Base-by-base conservation (phyloP, 2,888 invertebrate species). In the Parnassius smintheus region DNA sequence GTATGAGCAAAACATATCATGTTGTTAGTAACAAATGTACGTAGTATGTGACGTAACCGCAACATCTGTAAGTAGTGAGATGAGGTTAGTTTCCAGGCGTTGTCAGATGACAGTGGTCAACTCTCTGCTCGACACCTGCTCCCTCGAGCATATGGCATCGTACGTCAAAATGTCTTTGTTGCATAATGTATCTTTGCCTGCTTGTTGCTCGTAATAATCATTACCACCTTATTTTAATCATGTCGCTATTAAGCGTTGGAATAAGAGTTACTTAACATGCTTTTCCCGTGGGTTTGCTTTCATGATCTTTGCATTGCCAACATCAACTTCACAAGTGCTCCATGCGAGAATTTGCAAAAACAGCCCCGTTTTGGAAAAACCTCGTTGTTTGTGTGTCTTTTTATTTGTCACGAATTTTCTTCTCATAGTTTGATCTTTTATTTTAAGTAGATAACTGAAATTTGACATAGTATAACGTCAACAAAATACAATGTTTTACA, bases 131-230 rank as follows among this genome's bases (percentile, higher is more conserved):
- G 51, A 59, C 61, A 59, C 58, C 46, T 58, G 65, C 52, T 65
- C 61, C 35, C 65, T 51, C 48, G 56, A 52, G 59, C 13, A 51
- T 42, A 18, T 55, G 61, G 42, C 25, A 49, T 22, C 12, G 45
- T 58, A 64, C 22, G 56, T 51, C 61, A 56, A 22, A 50, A 53
- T 51, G 42, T 25, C 48, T 13, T 25, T 25, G 53, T 42, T 64
- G 59, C 62, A 64, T 66, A 59, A 61, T 65, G 51, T 50, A 61
- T 62, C 59, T 65, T 59, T 63, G 41, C 62, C 59, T 45, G 18
- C 8, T 48, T 12, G n/a, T 13, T 48, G 13, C 13, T 48, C 1
- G 12, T 13, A 48, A 8, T 48, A 48, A 48, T 10, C 44, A 44
- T 44, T 9, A 25, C 3, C 3, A 25, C 25, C 25, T 25, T 25